Evolutionary conservation across 1,140 invertebrate genomes (phyloP).

Genomic region (Trinorchestia longiramus): DNA sequence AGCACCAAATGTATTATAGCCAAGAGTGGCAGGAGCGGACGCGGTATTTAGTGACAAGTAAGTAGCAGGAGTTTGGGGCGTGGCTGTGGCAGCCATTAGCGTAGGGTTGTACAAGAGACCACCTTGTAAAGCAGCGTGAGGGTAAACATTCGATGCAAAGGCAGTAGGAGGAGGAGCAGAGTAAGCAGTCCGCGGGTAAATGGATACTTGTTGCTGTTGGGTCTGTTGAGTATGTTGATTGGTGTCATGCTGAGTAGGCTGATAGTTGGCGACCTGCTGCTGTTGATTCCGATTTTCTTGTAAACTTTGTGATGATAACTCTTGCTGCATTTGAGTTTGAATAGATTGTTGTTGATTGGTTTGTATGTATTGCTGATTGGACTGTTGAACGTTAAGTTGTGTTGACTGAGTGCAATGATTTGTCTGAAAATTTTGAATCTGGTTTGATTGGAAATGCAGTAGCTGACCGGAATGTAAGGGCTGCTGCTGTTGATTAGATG

Average conservation of each 20-base stretch:
- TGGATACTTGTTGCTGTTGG: conserved; percentile 39
- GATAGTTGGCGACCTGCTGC: background rate
- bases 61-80: background rate
- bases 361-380: conserved; percentile 1
- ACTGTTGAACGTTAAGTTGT: background rate
- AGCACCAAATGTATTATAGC: conserved; percentile 12
- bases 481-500: background rate
- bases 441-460: background rate
- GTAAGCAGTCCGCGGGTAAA: conserved; percentile 34
- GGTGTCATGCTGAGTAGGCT: background rate
- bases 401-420: no score
- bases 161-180: conserved; percentile 49
- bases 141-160: conserved; percentile 9
- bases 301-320: background rate
- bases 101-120: conserved; percentile 5
- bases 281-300: background rate
- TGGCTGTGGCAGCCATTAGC: background rate
- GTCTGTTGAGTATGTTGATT: background rate
- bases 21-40: background rate
- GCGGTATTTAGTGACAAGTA: background rate
- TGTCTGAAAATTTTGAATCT: no score
- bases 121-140: conserved; percentile 22
- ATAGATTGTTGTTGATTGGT: background rate
- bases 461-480: background rate
- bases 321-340: background rate